These are phyloP conservation scores for Rhopalosiphum nymphaeae DNA, from an alignment of 2,888 invertebrate genomes.

Conservation along the genomic window DNA sequence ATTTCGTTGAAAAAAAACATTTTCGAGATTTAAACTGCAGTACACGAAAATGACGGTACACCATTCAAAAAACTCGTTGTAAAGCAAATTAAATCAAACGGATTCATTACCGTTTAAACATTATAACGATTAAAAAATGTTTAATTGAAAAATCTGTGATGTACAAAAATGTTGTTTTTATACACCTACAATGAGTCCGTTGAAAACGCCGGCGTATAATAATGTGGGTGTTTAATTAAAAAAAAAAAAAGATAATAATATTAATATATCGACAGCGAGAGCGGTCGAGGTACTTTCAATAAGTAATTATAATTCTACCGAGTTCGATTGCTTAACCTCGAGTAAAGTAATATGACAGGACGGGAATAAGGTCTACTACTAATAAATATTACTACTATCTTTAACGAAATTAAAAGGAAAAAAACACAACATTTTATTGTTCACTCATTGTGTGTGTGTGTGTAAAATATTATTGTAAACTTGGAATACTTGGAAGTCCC, in stretches of 20 bases:
- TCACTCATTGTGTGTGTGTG: neutral
- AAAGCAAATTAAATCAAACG: conserved; percentile 3
- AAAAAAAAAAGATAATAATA: neutral
- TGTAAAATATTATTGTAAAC: neutral
- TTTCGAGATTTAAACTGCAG: neutral
- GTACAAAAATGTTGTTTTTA: neutral
- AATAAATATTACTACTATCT: neutral
- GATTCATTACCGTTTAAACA: neutral
- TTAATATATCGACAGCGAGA: neutral
- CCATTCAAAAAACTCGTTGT: neutral
- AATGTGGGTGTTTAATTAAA: conserved; percentile 34
- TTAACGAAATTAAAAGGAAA: neutral
- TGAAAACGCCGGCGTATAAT: neutral
- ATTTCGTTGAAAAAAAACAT: neutral
- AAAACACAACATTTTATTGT: neutral
- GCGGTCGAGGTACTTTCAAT: neutral
- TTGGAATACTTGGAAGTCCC: neutral
- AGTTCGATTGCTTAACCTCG: neutral
- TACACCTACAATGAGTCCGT: neutral
- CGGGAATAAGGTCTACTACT: neutral
- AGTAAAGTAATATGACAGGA: neutral
- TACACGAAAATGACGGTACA: no score
- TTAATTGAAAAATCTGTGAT: conserved; percentile 10
- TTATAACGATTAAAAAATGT: neutral
- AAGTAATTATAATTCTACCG: neutral